Base-by-base conservation (phyloP, 2,888 invertebrate genomes). In the Drosophila mimetica region DNA sequence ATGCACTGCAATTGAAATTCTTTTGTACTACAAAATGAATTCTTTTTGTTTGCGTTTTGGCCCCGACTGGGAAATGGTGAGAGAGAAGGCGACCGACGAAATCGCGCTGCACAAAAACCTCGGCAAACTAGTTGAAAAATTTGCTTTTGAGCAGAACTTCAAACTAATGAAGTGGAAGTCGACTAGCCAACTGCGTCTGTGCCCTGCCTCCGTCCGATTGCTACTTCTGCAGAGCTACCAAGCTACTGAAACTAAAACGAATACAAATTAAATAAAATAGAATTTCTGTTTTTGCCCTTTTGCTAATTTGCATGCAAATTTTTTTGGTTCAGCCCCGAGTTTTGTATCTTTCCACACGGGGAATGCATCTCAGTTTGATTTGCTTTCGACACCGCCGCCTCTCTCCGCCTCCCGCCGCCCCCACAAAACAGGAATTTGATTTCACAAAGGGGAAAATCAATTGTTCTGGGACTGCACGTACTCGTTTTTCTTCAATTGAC, bases 1-100 rank as follows among this genome's bases (percentile, higher is more conserved):
- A 82, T 82, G 77, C 77, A 72, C 52, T 72, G 71, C 85, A 79
- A 81, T 82, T 85, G 79, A 85, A 85, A 81, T 82, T 82, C 82
- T 74, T 82, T 85, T 85, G 79, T 85, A 67, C 44, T 50, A 52
- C 71, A 59, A 85, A 82, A 82, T 77, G 71, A 79, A 79, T 81
- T 85, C 73, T 63, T 79, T 64, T 82, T 82, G 85, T 79, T 82
- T 85, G 65, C 77, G 54, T 66, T 84, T 71, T 61, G 58, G 66
- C 61, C 67, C 67, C 60, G 65, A 14, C 55, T 48, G 20, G 39
- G 30, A 32, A 60, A 58, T 20, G 42, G 34, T 9, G 14, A 37
- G 54, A 22, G 44, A 37, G 54, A 22, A 42, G 46, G 41, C 18
- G 44, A 36, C 36, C 48, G 54, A 42, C 37, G 18, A 47, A 54